Evolutionary conservation across 2,888 invertebrate genomes (phyloP).

Genomic region (Brachyopa scutellaris): DNA sequence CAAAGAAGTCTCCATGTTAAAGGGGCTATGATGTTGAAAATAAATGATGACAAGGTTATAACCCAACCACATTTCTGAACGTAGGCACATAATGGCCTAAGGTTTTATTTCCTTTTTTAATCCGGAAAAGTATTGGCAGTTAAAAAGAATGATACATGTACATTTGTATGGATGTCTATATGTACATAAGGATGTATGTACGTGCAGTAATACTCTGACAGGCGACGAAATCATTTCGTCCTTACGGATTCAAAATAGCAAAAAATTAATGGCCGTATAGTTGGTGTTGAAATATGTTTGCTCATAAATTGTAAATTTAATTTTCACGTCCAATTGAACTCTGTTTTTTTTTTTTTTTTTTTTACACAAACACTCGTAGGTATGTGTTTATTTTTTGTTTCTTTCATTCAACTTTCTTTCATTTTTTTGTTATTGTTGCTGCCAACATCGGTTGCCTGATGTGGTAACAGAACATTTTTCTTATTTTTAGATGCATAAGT

Average conservation of each 20-base stretch:
- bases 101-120: conserved; percentile 2
- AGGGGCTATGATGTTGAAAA: conserved; percentile 3
- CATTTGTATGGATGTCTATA: conserved; percentile 6
- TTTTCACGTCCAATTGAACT: conserved; percentile 62
- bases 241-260: conserved; percentile 1
- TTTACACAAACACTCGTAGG: neutral
- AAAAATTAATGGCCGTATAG: conserved; percentile 51
- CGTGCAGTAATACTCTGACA: conserved; percentile 6
- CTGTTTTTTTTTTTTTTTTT: conserved; percentile 21
- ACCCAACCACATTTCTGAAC: conserved; percentile 33
- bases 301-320: conserved; percentile 60
- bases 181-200: neutral
- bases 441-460: conserved; percentile 27
- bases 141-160: conserved; percentile 31
- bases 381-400: conserved; percentile 1
- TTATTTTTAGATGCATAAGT: neutral
- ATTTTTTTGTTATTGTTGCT: neutral
- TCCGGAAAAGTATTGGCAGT: conserved; percentile 36
- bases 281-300: conserved; percentile 62
- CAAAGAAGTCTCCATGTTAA: conserved; percentile 16
- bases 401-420: conserved; percentile 20
- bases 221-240: conserved; percentile 33
- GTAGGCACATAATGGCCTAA: conserved; percentile 14
- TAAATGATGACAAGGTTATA: conserved; percentile 29
- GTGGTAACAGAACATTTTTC: conserved; percentile 12